These are phyloP conservation scores for Leptinotarsa texana DNA, from an alignment of 1,140 invertebrate genomes.

Conservation along the genomic window DNA sequence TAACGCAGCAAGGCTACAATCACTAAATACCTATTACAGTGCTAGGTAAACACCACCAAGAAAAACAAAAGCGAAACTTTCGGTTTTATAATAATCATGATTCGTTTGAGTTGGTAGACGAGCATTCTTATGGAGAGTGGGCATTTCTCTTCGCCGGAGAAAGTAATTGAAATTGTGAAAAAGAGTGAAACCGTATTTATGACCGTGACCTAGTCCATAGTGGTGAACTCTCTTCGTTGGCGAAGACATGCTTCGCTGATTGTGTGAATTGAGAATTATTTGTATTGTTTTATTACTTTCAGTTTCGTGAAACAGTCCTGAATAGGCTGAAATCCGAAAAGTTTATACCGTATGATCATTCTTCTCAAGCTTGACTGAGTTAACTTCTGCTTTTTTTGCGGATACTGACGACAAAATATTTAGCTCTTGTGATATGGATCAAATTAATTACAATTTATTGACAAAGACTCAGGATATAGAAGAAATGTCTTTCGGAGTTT, in stretches of 20 bases:
- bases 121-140: background rate
- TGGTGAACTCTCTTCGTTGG: background rate
- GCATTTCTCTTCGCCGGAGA: constrained; percentile 15
- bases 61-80: constrained; percentile 8
- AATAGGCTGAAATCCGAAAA: no score
- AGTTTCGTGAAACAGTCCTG: background rate
- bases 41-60: background rate
- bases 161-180: constrained; percentile 21
- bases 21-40: background rate
- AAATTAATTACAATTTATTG: no score
- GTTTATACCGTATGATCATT: no score
- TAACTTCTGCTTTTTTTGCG: no score
- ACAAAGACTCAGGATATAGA: no score
- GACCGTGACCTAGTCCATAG: constrained; percentile 19
- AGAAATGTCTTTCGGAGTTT: no score
- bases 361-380: no score
- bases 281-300: background rate
- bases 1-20: background rate
- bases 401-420: no score
- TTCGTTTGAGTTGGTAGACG: background rate
- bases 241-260: background rate
- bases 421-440: no score
- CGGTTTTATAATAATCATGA: constrained; percentile 6
- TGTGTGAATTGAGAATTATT: background rate
- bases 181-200: constrained; percentile 19